phyloP scores from a whole-genome alignment of 2,797 vertebrate species.

The Decapterus maruadsi region DNA sequence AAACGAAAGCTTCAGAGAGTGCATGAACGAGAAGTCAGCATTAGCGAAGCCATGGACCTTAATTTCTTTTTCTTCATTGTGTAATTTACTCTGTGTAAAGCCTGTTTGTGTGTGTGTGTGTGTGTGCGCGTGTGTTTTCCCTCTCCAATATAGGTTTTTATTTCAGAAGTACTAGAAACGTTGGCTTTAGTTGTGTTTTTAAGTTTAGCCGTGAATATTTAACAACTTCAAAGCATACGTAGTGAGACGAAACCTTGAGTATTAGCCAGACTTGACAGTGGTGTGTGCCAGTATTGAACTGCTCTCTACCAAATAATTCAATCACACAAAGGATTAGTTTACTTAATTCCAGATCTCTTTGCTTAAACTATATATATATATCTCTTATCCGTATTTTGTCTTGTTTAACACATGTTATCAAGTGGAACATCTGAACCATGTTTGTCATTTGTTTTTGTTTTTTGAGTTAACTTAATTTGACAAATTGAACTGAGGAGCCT shows the following conservation, averaged over 20 bases:
- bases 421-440: constrained; percentile 77
- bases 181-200: constrained; percentile 75
- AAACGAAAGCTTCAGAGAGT: constrained; percentile 71
- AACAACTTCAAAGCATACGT: constrained; percentile 73
- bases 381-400: constrained; percentile 60
- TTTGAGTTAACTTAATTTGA: constrained; percentile 70
- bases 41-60: constrained; percentile 89
- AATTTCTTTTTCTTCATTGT: constrained; percentile 71
- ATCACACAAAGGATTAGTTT: constrained; percentile 82
- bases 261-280: constrained; percentile 85
- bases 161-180: constrained; percentile 76
- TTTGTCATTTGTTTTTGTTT: constrained; percentile 54
- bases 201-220: constrained; percentile 77
- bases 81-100: constrained; percentile 55
- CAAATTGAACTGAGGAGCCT: constrained; percentile 78
- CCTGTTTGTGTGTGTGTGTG: constrained; percentile 55
- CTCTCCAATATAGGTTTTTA: constrained; percentile 67
- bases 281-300: constrained; percentile 88
- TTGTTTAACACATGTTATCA: constrained; percentile 74
- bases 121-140: constrained; percentile 42
- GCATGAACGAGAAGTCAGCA: constrained; percentile 80
- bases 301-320: constrained; percentile 89
- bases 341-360: constrained; percentile 85
- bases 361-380: constrained; percentile 72
- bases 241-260: constrained; percentile 81